Percentiles rank a stretch among this genome's conserved stretches.
Conservation (phyloP, 2,888 invertebrate species). For the Icerya purchasi region DNA sequence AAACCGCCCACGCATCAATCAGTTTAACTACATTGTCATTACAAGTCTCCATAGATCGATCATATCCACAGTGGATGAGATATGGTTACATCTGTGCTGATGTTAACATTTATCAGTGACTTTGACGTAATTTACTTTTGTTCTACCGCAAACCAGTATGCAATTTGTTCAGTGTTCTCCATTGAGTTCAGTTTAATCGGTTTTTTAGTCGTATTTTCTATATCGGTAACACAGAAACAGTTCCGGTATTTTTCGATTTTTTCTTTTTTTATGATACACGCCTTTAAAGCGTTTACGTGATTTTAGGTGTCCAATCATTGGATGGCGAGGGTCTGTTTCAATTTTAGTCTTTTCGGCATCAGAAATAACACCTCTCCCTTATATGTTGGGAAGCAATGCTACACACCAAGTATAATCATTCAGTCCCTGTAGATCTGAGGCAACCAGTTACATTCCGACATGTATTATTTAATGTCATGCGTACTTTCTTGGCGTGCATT, state of each 20-base stretch:
- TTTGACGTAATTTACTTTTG: neutral
- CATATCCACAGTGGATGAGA: neutral
- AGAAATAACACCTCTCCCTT: neutral
- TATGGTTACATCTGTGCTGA: neutral
- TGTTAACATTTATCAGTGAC: neutral
- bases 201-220: neutral
- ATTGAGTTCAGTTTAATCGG: neutral
- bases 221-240: neutral
- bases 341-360: neutral
- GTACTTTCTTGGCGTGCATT: neutral
- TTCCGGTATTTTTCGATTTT: neutral
- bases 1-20: neutral
- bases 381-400: neutral
- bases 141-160: neutral
- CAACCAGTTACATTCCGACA: neutral
- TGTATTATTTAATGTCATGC: neutral
- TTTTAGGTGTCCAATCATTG: neutral
- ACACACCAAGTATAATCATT: neutral
- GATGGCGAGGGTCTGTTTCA: neutral
- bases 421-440: neutral
- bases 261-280: neutral
- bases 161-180: neutral
- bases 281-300: neutral
- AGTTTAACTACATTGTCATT: neutral
- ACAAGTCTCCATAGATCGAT: neutral